Conservation (phyloP, 2,888 invertebrate species). For the Lottia scabra region DNA sequence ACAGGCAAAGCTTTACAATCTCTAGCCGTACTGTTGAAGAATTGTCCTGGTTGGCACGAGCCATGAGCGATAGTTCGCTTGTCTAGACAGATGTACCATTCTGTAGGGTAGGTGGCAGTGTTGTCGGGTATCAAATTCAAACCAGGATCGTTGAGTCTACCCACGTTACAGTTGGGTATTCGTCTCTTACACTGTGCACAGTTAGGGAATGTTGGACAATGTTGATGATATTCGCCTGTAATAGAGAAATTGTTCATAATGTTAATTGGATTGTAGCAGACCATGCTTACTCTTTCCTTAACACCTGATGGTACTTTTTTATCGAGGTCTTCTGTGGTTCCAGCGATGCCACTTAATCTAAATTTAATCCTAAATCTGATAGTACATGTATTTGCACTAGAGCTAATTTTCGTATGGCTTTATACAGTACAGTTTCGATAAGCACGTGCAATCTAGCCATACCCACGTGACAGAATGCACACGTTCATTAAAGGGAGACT, state of each 20-base stretch:
- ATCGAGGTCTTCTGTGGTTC: too few relatives aligned
- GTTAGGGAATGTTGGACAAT: constrained; percentile 8
- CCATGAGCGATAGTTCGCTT: neutral
- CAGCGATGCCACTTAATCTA: too few relatives aligned
- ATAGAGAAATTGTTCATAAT: neutral
- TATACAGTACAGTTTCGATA: too few relatives aligned
- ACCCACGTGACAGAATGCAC: too few relatives aligned
- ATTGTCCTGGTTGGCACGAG: neutral
- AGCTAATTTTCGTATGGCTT: too few relatives aligned
- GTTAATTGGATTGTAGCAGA: too few relatives aligned
- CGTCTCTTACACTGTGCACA: neutral
- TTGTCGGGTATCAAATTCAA: neutral
- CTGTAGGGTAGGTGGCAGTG: neutral
- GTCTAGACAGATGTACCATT: neutral
- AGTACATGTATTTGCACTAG: too few relatives aligned
- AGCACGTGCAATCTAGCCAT: too few relatives aligned
- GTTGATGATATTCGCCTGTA: constrained; percentile 14
- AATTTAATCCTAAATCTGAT: too few relatives aligned
- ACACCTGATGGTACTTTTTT: too few relatives aligned
- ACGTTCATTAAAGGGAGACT: too few relatives aligned
- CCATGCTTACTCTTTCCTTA: too few relatives aligned
- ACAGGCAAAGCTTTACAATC: neutral
- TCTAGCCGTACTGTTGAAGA: neutral
- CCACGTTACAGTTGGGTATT: neutral
- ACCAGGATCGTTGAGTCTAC: neutral